Conservation (phyloP, 2,888 invertebrate species). For the Helobdella robusta region DNA sequence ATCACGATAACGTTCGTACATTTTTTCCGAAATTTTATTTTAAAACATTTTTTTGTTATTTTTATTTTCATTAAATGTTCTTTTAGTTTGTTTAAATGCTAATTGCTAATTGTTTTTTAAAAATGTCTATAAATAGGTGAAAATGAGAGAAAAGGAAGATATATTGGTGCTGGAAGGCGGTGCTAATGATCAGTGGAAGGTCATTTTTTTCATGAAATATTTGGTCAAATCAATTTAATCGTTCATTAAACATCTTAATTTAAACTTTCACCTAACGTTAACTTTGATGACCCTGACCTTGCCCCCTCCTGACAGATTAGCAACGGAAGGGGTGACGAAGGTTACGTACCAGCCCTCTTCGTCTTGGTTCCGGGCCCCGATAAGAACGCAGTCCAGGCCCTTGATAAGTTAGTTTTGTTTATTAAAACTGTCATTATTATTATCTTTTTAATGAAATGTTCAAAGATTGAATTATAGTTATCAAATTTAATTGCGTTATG, state of each 20-base stretch:
- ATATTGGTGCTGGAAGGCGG: conserved; percentile 34
- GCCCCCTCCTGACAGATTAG: no score
- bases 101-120: neutral
- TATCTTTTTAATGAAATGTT: neutral
- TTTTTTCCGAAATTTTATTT: neutral
- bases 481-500: neutral
- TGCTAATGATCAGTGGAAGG: conserved; percentile 30
- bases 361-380: conserved; percentile 35
- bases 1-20: neutral
- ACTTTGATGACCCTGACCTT: no score
- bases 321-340: conserved; percentile 34
- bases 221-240: no score
- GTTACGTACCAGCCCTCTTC: conserved; percentile 30
- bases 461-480: neutral
- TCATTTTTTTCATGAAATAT: no score
- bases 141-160: conserved; percentile 33
- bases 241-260: no score
- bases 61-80: neutral
- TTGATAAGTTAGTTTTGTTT: conserved; percentile 31
- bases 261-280: no score
- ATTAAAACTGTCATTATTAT: neutral
- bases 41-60: neutral
- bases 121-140: conserved; percentile 25
- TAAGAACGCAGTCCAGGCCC: conserved; percentile 31
- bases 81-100: neutral